Evolutionary conservation across 2,888 invertebrate genomes (phyloP), one percentile per base, ranked within the genome.

Genomic region (Acholoe squamosa): DNA sequence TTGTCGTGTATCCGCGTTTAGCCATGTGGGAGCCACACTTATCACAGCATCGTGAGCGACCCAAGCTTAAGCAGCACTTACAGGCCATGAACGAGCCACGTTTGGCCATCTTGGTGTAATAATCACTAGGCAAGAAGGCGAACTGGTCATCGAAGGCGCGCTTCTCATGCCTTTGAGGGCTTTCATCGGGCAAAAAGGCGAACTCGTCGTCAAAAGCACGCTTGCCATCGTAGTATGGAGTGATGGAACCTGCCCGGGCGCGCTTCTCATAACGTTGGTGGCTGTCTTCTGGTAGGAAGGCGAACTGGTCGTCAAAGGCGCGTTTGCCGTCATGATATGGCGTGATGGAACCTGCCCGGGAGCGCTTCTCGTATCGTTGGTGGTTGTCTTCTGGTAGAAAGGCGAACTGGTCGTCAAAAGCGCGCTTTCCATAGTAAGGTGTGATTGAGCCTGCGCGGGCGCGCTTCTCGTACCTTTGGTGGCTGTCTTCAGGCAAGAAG

Each of bases 191-290:
- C 28, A 86, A 12, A n/a, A 54, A 86, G 54, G 86, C n/a, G 86
- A 19, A 52, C 19, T 19, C 54, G 86, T 54, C 86, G 33, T 80
- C 56, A 3, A 51, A 43, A 19, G 90, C 84, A 16, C 80, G 19
- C 51, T 80, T 51, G 28, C 90, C 90, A 80, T 43, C 52, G 84
- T 90, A 90, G 84, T 90, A 90, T n/a, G 90, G 90, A 0, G 61
- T 31, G 31, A 56, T n/a, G 0, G 54, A 3, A 0, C 90, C 90
- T n/a, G 90, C 54, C 16, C 84, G 52, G 52, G 76, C 84, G 31
- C 80, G 19, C 51, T 80, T 51, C 31, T 31, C 16, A 7, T n/a
- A 14, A 3, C 43, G 3, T 43, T 43, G 43, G 3, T 43, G 61
- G 14, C 19, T 77, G 3, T 54, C 52, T 25, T 86, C 54, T 0